Conservation (phyloP, 2,113 vertebrate genomes). For the Alces alces region DNA sequence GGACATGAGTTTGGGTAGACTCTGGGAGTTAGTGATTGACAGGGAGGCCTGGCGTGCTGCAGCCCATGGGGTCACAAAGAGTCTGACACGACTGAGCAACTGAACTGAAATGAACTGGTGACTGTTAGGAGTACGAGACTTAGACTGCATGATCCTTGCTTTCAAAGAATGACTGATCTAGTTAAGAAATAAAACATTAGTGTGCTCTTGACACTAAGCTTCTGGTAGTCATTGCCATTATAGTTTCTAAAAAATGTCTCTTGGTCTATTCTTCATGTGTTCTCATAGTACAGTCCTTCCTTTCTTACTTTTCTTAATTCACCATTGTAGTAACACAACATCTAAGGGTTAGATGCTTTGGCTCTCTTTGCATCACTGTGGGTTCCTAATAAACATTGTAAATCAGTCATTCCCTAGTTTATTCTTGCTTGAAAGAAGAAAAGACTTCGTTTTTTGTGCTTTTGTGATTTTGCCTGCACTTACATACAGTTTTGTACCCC, state of each 20-base stretch:
- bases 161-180: neutral
- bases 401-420: neutral
- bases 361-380: neutral
- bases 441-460: neutral
- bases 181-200: neutral
- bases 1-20: neutral
- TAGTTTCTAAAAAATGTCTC: neutral
- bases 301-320: neutral
- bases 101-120: neutral
- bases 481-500: neutral
- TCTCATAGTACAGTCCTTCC: neutral
- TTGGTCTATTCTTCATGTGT: neutral
- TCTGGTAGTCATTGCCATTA: neutral
- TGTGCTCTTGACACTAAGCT: neutral
- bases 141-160: neutral
- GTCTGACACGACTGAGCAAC: accelerated
- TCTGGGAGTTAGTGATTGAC: neutral
- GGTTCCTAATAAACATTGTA: neutral
- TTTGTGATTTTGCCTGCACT: neutral
- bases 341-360: too few relatives aligned
- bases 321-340: neutral
- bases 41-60: neutral
- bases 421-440: neutral
- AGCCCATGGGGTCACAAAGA: neutral
- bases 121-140: neutral